These are phyloP conservation scores for Spialia ferax DNA, from an alignment of 2,888 invertebrate genomes.

Conservation along the genomic window DNA sequence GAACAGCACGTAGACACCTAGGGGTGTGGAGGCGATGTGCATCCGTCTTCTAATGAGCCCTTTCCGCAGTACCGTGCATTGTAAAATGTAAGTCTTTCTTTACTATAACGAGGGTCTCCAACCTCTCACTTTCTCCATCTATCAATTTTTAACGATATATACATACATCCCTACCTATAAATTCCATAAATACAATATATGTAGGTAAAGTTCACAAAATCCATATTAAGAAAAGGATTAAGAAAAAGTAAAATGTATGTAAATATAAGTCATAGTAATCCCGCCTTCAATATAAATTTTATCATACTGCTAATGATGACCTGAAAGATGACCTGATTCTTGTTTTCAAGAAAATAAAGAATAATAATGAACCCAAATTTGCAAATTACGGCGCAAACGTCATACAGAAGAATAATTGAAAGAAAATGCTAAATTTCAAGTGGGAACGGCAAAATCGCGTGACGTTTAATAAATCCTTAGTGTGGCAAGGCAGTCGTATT, in stretches of 20 bases:
- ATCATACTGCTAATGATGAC: too few species aligned
- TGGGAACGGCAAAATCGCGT: conserved; percentile 45
- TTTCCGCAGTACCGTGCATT: conserved; percentile 47
- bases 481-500: conserved; percentile 54
- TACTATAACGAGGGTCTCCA: conserved; percentile 30
- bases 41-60: conserved; percentile 51
- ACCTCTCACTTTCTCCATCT: conserved; percentile 8
- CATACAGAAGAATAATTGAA: conserved; percentile 7
- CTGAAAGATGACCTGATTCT: too few species aligned
- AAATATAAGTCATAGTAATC: too few species aligned
- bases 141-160: conserved; percentile 6
- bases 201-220: too few species aligned
- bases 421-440: conserved; percentile 11
- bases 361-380: too few species aligned
- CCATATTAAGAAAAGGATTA: too few species aligned
- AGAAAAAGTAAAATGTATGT: too few species aligned
- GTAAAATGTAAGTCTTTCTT: conserved; percentile 35
- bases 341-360: too few species aligned
- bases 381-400: not conserved
- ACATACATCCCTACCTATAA: too few species aligned
- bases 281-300: too few species aligned
- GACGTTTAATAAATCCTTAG: conserved; percentile 50
- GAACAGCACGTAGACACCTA: conserved; percentile 23
- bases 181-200: too few species aligned
- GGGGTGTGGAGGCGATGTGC: conserved; percentile 34